Evolutionary conservation across 1,140 invertebrate genomes (phyloP).

Genomic region (Neocloeon triangulifer): DNA sequence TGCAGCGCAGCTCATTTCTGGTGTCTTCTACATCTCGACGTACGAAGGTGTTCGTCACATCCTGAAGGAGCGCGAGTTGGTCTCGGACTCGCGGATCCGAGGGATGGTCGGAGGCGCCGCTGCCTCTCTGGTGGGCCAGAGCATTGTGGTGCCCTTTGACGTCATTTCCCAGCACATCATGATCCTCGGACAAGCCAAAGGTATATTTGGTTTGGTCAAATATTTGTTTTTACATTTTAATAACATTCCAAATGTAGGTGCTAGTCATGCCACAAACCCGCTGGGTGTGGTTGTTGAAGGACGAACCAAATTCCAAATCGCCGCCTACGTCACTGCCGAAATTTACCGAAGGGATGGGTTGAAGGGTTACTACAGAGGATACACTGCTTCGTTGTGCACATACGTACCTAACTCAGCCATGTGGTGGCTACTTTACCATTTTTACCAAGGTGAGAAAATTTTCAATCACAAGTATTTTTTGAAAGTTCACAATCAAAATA

Average conservation of each 20-base stretch:
- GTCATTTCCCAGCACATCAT: slow-evolving; percentile 91
- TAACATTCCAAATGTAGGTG: not conserved
- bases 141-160: slow-evolving; percentile 90
- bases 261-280: slow-evolving; percentile 23
- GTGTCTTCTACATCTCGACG: slow-evolving; percentile 84
- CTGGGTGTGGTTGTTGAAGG: slow-evolving; percentile 35
- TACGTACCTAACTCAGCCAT: slow-evolving; percentile 90
- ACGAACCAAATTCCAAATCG: slow-evolving; percentile 34
- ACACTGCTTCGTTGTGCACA: slow-evolving; percentile 69
- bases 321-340: slow-evolving; percentile 41
- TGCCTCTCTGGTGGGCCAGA: slow-evolving; percentile 83
- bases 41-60: slow-evolving; percentile 82
- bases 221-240: too few species aligned
- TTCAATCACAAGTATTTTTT: too few species aligned
- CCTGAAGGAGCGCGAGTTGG: slow-evolving; percentile 23
- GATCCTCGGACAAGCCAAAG: slow-evolving; percentile 41
- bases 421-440: slow-evolving; percentile 91
- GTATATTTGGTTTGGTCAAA: too few species aligned
- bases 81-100: slow-evolving; percentile 34
- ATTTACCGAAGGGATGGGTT: slow-evolving; percentile 63
- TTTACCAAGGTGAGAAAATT: slow-evolving; percentile 60
- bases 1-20: slow-evolving; percentile 62
- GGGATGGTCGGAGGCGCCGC: slow-evolving; percentile 61
- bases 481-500: not conserved
- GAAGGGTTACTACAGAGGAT: slow-evolving; percentile 79